Evolutionary conservation across 1,140 invertebrate species (phyloP).

Genomic region (Geopemphigus sp.): DNA sequence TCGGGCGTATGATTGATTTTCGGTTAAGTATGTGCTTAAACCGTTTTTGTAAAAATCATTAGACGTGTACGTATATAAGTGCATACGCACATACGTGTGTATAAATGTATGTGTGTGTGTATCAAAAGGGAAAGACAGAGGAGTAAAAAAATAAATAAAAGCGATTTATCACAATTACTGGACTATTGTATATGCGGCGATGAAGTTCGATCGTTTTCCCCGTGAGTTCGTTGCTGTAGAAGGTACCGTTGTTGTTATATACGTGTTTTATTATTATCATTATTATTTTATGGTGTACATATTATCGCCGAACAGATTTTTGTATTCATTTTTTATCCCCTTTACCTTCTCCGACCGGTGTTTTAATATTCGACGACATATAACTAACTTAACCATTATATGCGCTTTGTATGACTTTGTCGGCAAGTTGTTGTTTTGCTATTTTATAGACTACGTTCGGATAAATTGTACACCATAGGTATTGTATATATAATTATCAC

Average conservation of each 20-base stretch:
- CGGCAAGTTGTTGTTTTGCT: no score
- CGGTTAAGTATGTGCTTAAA: not conserved
- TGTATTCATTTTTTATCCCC: not conserved
- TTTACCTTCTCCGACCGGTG: not conserved
- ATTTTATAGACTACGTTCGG: no score
- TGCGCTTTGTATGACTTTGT: no score
- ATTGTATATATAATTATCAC: no score
- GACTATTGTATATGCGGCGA: slow-evolving; percentile 13
- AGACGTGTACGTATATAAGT: not conserved
- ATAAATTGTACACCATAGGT: no score
- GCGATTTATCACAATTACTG: slow-evolving; percentile 42
- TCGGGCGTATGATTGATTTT: slow-evolving; percentile 26
- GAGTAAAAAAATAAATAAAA: slow-evolving; percentile 32
- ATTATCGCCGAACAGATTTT: not conserved
- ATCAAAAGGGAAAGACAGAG: not conserved
- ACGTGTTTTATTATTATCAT: not conserved
- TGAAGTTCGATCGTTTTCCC: not conserved
- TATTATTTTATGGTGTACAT: not conserved
- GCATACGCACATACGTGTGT: no score
- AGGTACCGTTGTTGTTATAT: slow-evolving; percentile 14
- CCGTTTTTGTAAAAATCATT: slow-evolving; percentile 8
- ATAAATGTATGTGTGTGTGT: no score
- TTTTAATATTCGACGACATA: no score
- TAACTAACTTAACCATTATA: no score
- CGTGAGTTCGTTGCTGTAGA: not conserved